Evolutionary conservation across 2,113 vertebrate genomes (phyloP), one percentile per base, ranked within the genome.

Genomic region (Formicarius rufipectus): DNA sequence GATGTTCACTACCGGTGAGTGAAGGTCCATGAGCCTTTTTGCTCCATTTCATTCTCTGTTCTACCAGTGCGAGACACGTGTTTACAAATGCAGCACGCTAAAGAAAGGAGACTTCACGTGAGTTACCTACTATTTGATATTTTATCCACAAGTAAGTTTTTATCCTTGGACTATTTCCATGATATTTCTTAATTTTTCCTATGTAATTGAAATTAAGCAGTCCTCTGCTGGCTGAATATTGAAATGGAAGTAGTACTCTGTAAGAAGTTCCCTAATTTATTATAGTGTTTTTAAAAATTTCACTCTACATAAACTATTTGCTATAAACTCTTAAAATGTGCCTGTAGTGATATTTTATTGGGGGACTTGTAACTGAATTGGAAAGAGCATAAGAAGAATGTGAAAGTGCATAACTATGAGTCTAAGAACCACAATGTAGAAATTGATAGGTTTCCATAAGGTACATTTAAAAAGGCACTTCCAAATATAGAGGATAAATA

Each of bases 261-360:
- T 81, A 89, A 74, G 49, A 69, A 84, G 53, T 58, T 21, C 25
- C 59, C 16, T 74, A 81, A 77, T 95, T 94, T 88, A 90, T 90
- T 90, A 56, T 50, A 66, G 28, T 42, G 55, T 77, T 88, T 93
- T 85, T 83, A 56, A 44, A 91, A 95, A 96, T 89, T 81, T 72
- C 2, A 0, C 82, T 95, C 84, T 85, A 25, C 25, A 62, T 69
- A 74, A 93, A 83, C 37, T 87, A 56, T 91, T 95, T 94, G 55
- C 58, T 85, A 44, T 62, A 91, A 91, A 84, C 80, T 71, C 40
- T 73, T 47, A 94, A 86, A 94, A 44, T 47, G 30, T 83, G 33
- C 39, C 78, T 71, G 24, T 59, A 64, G 71, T 21, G 0, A 22
- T 71, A 58, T 33, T 74, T 93, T 86, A 63, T 39, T 59, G n/a